These are phyloP conservation scores for Epizoanthus illoricatus DNA, from an alignment of 92 coral and sea anemone species.

Conservation along the genomic window DNA sequence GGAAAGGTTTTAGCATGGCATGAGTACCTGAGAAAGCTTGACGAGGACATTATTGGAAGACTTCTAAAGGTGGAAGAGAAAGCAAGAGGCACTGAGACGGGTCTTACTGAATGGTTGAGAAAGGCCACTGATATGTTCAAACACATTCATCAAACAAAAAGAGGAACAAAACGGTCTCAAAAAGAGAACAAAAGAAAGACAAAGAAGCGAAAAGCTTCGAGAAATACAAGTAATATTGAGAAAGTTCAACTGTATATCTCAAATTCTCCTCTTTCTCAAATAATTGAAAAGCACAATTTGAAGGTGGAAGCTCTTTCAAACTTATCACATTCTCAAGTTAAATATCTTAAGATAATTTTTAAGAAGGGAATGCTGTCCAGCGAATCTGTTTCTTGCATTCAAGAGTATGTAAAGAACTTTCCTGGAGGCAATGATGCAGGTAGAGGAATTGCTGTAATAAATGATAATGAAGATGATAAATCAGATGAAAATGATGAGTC, in stretches of 20 bases:
- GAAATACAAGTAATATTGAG: conserved; percentile 29
- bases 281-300: conserved; percentile 17
- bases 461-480: conserved; percentile 15
- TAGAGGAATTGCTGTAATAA: conserved; percentile 12
- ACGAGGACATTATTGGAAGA: conserved; percentile 43
- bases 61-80: conserved; percentile 28
- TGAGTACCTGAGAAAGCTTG: conserved; percentile 22
- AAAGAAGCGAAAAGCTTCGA: conserved; percentile 36
- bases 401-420: conserved; percentile 25
- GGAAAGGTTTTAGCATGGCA: conserved; percentile 47
- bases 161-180: conserved; percentile 43
- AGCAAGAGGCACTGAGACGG: conserved; percentile 29
- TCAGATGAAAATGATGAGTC: neutral
- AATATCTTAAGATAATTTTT: conserved; percentile 15
- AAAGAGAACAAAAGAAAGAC: conserved; percentile 45
- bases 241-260: conserved; percentile 5
- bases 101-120: conserved; percentile 37
- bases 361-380: conserved; percentile 23
- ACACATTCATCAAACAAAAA: conserved; percentile 28
- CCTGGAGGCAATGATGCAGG: conserved; percentile 21
- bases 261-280: conserved; percentile 27
- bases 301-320: conserved; percentile 24
- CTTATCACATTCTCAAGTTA: conserved; percentile 25
- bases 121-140: conserved; percentile 45
- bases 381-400: conserved; percentile 20